Evolutionary conservation across 2,888 invertebrate genomes (phyloP).

Genomic region (Cryptocephalus primarius): DNA sequence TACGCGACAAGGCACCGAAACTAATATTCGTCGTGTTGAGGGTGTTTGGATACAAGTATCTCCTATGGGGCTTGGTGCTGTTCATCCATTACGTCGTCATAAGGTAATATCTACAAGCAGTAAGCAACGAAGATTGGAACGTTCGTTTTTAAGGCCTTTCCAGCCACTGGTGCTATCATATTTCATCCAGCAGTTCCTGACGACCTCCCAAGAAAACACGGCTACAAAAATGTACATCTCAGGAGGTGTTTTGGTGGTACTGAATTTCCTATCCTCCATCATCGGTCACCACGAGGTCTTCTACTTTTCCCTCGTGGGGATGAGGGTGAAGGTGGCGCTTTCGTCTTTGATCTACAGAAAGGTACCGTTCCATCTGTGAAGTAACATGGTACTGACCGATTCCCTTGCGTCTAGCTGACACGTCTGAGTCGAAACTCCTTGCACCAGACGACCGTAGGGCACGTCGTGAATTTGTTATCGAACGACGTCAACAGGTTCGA

Average conservation of each 20-base stretch:
- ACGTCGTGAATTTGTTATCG: slow-evolving; percentile 72
- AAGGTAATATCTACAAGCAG: background rate
- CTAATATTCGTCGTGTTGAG: background rate
- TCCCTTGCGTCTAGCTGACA: slow-evolving; percentile 37
- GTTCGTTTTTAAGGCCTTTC: background rate
- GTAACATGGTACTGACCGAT: background rate
- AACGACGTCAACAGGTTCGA: slow-evolving; percentile 79
- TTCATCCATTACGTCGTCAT: background rate
- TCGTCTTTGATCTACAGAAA: slow-evolving; percentile 75
- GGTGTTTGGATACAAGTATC: background rate
- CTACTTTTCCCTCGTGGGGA: slow-evolving; percentile 47
- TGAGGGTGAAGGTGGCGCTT: slow-evolving; percentile 63
- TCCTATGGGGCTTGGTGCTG: background rate
- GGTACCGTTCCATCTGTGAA: too few relatives aligned
- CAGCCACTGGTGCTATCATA: background rate
- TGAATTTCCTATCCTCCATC: slow-evolving; percentile 43
- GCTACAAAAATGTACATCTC: slow-evolving; percentile 46
- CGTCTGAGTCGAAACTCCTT: slow-evolving; percentile 56
- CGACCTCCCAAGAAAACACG: background rate
- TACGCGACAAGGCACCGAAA: background rate
- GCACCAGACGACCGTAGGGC: slow-evolving; percentile 70
- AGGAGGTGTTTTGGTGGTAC: slow-evolving; percentile 41
- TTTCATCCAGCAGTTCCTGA: background rate
- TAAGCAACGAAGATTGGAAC: background rate
- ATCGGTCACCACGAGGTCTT: slow-evolving; percentile 50